Base-by-base conservation (phyloP, 2,113 vertebrate species). In the Phaethornis superciliosus region DNA sequence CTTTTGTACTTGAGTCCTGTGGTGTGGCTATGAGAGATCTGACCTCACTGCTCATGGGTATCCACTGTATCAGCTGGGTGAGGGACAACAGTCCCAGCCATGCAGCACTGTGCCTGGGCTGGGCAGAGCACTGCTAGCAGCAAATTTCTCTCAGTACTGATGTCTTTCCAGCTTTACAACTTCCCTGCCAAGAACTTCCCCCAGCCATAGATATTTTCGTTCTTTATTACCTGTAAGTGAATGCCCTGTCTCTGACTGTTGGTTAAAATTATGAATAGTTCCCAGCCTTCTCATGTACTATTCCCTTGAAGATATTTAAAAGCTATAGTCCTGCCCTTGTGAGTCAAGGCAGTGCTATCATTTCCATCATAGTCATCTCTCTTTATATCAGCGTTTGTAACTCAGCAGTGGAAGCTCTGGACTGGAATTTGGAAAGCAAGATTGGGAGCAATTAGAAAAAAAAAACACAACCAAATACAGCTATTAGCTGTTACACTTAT, bases 201-300 rank as follows among this genome's bases (percentile, higher is more conserved):
- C 30, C 24, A 44, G 11, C 21, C 35, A 27, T 1, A 46, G n/a
- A 32, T 62, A 54, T 64, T 81, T 87, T 87, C 24, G 32, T 62
- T 15, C 46, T 9, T 60, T 46, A 18, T 55, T 51, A 72, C 28
- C 65, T 65, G 17, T 32, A 60, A 82, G n/a, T 23, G 26, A 89
- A 64, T 37, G 17, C 1, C 11, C 26, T 59, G 33, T 76, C 14
- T 81, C 26, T 55, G 76, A 3, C 12, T 70, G 9, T 37, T 60
- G 46, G 62, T 58, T 85, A 44, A 93, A 93, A 89, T 78, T 7
- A 62, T 58, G n/a, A 71, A 63, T 76, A 59, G 81, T 84, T 93
- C 46, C 30, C 52, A 60, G 12, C 37, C 44, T 75, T 83, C 49
- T 95, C 32, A 4, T 11, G 22, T 47, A 47, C 33, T 78, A 42